Percentiles rank a stretch among this genome's conserved stretches.
phyloP scores from a whole-genome alignment of 1,140 invertebrate species.

The Galendromus occidentalis region DNA sequence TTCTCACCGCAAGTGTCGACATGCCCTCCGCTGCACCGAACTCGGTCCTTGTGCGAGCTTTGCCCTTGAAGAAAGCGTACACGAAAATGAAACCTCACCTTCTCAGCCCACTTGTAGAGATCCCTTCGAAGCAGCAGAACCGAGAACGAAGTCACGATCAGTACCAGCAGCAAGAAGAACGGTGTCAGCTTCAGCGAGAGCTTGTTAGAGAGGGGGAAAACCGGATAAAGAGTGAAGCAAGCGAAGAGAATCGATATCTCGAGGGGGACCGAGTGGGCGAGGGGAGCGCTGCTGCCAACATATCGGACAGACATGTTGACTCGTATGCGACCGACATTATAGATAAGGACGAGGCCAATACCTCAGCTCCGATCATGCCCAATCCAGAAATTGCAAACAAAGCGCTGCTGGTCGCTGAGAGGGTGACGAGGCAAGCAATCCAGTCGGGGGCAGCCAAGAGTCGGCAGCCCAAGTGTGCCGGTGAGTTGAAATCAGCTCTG shows the following conservation, averaged over 20 bases:
- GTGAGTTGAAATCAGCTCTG: background rate
- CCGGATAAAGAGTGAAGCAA: background rate
- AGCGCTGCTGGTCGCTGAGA: background rate
- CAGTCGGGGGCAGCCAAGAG: background rate
- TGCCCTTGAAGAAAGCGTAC: conserved; percentile 1
- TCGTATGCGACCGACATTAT: background rate
- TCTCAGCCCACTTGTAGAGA: background rate
- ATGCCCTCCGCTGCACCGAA: background rate
- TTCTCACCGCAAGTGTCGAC: no score
- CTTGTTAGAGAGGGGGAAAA: background rate
- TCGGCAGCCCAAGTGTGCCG: conserved; percentile 8
- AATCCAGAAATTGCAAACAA: conserved; percentile 8
- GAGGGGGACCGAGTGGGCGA: background rate
- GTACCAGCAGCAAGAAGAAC: background rate
- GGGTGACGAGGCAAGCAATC: background rate
- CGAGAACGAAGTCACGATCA: background rate
- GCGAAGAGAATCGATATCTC: background rate
- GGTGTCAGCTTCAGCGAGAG: background rate
- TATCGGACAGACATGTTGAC: background rate
- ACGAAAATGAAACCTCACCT: conserved; percentile 5
- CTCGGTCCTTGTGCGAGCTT: background rate
- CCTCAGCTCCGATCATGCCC: background rate
- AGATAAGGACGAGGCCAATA: background rate
- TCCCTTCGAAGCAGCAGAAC: background rate
- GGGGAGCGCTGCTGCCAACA: background rate